Conservation (phyloP, 2,113 vertebrate genomes). For the Alexandromys fortis region DNA sequence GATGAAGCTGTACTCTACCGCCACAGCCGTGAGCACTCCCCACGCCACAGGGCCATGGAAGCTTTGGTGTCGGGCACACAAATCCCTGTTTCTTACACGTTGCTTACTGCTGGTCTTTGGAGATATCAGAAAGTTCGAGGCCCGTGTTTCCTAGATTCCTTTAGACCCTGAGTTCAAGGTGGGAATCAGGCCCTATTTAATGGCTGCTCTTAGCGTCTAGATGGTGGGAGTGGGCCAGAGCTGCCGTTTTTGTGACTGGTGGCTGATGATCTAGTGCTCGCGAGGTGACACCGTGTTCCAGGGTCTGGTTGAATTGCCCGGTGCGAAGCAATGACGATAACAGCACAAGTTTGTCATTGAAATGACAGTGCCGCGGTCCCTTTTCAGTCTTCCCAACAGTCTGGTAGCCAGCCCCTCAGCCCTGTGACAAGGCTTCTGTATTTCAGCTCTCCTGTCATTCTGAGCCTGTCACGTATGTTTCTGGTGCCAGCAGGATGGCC, state of each 20-base stretch:
- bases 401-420: not conserved
- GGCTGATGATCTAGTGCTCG: not conserved
- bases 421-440: not conserved
- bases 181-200: not conserved
- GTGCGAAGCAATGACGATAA: too few relatives aligned
- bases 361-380: fast-evolving
- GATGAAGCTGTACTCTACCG: fast-evolving
- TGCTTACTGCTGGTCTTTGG: not conserved
- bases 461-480: not conserved
- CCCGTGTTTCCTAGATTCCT: not conserved
- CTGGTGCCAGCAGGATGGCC: not conserved
- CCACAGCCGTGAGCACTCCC: fast-evolving
- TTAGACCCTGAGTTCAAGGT: not conserved
- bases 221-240: not conserved
- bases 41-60: fast-evolving
- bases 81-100: not conserved
- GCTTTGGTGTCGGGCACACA: not conserved
- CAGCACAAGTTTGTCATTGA: too few relatives aligned
- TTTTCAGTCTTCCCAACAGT: fast-evolving
- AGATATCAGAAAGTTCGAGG: not conserved
- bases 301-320: too few relatives aligned
- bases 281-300: fast-evolving
- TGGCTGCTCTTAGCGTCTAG: not conserved
- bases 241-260: not conserved
- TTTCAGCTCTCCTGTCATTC: not conserved